Evolutionary conservation across 2,797 vertebrate species (phyloP).

Genomic region (Strix occidentalis): DNA sequence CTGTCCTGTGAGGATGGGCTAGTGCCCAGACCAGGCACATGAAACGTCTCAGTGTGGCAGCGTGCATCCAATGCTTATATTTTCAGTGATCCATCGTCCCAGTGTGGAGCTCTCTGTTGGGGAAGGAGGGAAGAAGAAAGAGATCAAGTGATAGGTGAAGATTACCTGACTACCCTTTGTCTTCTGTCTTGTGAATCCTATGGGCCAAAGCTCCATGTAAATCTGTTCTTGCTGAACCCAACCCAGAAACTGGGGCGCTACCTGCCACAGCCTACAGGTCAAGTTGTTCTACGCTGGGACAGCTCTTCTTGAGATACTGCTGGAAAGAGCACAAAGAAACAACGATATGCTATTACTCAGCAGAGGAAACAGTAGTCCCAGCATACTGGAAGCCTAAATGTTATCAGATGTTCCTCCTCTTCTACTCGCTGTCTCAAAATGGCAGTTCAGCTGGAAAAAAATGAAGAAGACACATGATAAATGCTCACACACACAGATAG

Average conservation of each 20-base stretch:
- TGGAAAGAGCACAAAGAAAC: neutral
- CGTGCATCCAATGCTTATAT: neutral
- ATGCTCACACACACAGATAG: neutral
- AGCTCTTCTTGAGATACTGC: neutral
- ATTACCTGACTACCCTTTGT: neutral
- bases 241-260: fast-evolving
- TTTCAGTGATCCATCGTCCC: neutral
- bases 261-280: neutral
- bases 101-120: neutral
- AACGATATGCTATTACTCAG: neutral
- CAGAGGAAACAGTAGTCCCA: neutral
- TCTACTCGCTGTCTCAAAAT: neutral
- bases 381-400: neutral
- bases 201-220: fast-evolving
- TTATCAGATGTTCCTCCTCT: neutral
- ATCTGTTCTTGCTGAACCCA: neutral
- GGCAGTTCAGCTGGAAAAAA: neutral
- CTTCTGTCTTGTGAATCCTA: neutral
- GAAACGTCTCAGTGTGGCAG: neutral
- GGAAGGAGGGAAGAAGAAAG: fast-evolving
- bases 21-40: neutral
- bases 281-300: fast-evolving
- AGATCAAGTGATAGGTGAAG: neutral
- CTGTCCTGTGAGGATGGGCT: neutral
- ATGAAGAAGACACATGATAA: neutral